Conservation (phyloP, 2,888 invertebrate species). For the Drosophila mimetica region DNA sequence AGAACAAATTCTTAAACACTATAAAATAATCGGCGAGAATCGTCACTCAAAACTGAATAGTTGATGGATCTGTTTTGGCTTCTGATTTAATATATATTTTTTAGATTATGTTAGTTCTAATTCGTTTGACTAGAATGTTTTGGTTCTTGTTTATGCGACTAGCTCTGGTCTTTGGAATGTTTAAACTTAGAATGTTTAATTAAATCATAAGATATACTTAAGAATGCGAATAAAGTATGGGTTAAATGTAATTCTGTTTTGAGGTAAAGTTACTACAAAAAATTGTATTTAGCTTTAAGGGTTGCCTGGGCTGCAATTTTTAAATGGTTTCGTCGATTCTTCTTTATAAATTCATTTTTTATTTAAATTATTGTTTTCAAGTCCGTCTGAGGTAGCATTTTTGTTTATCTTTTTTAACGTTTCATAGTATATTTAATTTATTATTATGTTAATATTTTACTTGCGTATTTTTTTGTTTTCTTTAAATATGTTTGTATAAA, state of each 20-base stretch:
- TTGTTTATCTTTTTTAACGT: slow-evolving; percentile 47
- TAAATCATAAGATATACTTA: slow-evolving; percentile 43
- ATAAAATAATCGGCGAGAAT: slow-evolving; percentile 65
- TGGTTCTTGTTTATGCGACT: slow-evolving; percentile 28
- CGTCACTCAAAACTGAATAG: slow-evolving; percentile 10
- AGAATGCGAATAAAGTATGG: slow-evolving; percentile 36
- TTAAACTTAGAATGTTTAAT: slow-evolving; percentile 28
- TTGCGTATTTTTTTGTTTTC: slow-evolving; percentile 49
- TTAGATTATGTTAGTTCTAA: slow-evolving; percentile 19
- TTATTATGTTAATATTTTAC: slow-evolving; percentile 37
- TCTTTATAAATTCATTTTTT: slow-evolving; percentile 68
- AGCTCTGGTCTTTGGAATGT: slow-evolving; percentile 40
- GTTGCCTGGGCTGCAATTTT: slow-evolving; percentile 25
- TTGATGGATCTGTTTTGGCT: slow-evolving; percentile 24
- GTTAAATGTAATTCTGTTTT: slow-evolving; percentile 31
- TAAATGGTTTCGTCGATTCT: slow-evolving; percentile 23
- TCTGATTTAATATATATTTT: slow-evolving; percentile 16
- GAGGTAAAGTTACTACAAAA: slow-evolving; percentile 79
- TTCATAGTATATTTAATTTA: slow-evolving; percentile 45
- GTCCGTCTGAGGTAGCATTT: slow-evolving; percentile 82
- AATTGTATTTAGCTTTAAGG: slow-evolving; percentile 51
- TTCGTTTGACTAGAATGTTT: slow-evolving; percentile 43
- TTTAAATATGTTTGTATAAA: slow-evolving; percentile 53
- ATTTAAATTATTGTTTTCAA: slow-evolving; percentile 82
- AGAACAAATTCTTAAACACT: slow-evolving; percentile 76